These are phyloP conservation scores for Bombus breviceps DNA, from an alignment of 1,140 invertebrate species.

Conservation along the genomic window DNA sequence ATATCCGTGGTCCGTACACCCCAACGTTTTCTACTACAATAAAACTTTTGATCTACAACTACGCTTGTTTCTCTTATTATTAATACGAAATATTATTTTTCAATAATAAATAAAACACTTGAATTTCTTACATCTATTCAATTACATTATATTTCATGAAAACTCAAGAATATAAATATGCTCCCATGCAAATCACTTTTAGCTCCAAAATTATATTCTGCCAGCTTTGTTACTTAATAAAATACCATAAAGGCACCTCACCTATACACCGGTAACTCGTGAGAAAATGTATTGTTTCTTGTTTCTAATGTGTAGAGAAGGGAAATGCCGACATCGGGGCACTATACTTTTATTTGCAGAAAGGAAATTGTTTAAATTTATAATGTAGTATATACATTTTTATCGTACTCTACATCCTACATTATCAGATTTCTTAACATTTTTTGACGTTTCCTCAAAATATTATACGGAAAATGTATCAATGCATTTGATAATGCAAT, in stretches of 20 bases:
- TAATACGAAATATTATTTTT: neutral
- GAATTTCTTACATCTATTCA: neutral
- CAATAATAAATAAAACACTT: neutral
- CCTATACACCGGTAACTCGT: slow-evolving; percentile 9
- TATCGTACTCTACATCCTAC: neutral
- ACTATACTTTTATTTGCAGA: neutral
- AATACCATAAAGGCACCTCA: neutral
- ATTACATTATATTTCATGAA: neutral
- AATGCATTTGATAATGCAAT: neutral
- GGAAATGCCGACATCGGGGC: slow-evolving; percentile 23
- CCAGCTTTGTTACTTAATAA: neutral
- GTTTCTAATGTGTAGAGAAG: slow-evolving; percentile 22
- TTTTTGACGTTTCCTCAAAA: neutral
- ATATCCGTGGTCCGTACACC: too few relatives aligned
- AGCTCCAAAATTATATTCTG: neutral
- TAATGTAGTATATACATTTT: slow-evolving; percentile 4
- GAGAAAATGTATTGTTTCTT: slow-evolving; percentile 58
- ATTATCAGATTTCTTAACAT: neutral
- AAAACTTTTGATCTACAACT: neutral
- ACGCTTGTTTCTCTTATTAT: neutral
- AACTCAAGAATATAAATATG: neutral
- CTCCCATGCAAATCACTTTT: neutral
- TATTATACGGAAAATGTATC: neutral
- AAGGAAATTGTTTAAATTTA: slow-evolving; percentile 24
- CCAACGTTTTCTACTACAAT: neutral